Percentiles rank a stretch among this genome's conserved stretches.
These are phyloP conservation scores for Orestias chungarensis DNA, from an alignment of 2,797 vertebrate species.

Conservation along the genomic window DNA sequence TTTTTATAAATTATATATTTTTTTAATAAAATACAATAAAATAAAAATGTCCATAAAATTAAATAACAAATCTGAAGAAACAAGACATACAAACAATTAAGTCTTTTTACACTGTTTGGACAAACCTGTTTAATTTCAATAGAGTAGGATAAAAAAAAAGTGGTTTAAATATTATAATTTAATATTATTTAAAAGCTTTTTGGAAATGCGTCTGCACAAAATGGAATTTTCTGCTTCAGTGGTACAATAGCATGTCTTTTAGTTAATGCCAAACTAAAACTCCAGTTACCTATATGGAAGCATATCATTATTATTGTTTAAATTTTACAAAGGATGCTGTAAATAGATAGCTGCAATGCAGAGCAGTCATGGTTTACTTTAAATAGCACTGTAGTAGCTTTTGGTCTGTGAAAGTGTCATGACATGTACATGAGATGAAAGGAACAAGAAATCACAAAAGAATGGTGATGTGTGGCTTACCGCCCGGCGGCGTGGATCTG, in stretches of 20 bases:
- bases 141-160: no score
- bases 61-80: no score
- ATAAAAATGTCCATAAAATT: no score
- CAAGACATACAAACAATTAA: no score
- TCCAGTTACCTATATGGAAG: not conserved
- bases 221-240: not conserved
- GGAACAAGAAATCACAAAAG: not conserved
- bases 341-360: not conserved
- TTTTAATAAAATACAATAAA: no score
- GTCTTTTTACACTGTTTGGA: no score
- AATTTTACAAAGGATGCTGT: not conserved
- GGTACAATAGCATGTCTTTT: not conserved
- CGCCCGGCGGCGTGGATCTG: conserved; percentile 53
- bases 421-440: not conserved
- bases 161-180: not conserved
- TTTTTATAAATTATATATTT: no score
- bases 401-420: not conserved
- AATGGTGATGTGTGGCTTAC: conserved; percentile 45
- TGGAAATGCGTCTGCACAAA: not conserved
- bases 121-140: not conserved
- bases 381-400: not conserved
- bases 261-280: not conserved
- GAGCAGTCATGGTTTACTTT: no score
- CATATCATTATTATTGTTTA: not conserved
- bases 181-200: not conserved